Evolutionary conservation across 2,113 vertebrate genomes (phyloP).

Genomic region (Tachycineta bicolor): DNA sequence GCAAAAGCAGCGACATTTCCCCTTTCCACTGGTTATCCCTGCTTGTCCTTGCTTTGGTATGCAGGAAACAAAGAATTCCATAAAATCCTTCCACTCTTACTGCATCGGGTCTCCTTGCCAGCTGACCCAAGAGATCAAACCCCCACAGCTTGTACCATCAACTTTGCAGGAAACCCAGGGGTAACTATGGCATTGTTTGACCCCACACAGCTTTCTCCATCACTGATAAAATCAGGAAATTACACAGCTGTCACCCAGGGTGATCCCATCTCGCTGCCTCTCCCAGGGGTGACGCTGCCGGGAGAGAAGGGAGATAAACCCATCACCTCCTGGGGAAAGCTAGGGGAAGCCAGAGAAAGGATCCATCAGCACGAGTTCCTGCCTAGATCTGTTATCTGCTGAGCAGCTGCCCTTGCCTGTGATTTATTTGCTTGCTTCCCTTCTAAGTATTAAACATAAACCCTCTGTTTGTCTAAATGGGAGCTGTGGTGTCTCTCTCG

Average conservation of each 20-base stretch:
- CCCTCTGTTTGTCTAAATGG: not conserved
- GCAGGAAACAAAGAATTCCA: not conserved
- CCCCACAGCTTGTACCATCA: not conserved
- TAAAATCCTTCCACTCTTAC: not conserved
- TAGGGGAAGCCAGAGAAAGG: not conserved
- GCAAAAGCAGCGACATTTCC: not conserved
- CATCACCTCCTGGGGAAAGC: not conserved
- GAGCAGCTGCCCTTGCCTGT: not conserved
- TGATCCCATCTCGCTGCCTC: not conserved
- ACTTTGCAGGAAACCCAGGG: not conserved
- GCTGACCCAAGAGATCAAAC: not conserved
- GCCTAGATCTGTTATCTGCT: not conserved
- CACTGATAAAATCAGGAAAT: not conserved
- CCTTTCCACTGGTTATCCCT: not conserved
- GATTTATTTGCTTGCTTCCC: not conserved
- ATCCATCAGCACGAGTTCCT: fast-evolving
- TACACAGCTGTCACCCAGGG: fast-evolving
- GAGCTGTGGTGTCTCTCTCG: not conserved
- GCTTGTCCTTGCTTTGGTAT: not conserved
- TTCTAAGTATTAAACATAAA: not conserved
- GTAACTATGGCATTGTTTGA: not conserved
- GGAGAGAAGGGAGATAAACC: not conserved
- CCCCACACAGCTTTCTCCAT: not conserved
- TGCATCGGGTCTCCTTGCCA: not conserved
- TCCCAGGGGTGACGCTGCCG: not conserved